These are phyloP conservation scores for Sebastes taczanowskii DNA, from an alignment of 2,797 vertebrate species.

Conservation along the genomic window DNA sequence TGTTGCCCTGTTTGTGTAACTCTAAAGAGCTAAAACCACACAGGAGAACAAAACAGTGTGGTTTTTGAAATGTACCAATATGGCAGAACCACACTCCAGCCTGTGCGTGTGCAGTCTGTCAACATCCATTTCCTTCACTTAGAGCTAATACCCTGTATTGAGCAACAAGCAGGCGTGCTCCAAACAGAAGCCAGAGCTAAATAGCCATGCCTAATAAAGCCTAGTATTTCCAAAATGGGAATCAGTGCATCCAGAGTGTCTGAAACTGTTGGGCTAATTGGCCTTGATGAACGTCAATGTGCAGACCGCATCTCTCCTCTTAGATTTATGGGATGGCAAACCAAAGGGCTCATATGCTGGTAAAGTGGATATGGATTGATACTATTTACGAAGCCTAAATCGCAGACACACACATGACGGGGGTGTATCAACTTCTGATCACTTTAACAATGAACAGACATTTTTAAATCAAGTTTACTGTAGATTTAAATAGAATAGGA, in stretches of 20 bases:
- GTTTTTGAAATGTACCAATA: constrained; percentile 48
- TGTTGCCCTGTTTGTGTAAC: background rate
- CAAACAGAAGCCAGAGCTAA: constrained; percentile 72
- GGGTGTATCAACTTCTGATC: constrained; percentile 40
- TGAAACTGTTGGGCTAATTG: constrained; percentile 71
- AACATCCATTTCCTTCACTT: constrained; percentile 82
- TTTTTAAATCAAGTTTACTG: constrained; percentile 27
- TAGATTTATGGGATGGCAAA: constrained; percentile 61
- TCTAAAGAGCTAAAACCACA: constrained; percentile 26
- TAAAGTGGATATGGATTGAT: constrained; percentile 71
- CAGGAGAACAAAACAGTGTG: background rate
- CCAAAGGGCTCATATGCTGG: constrained; percentile 48
- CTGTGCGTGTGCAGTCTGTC: constrained; percentile 61
- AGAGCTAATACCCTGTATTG: constrained; percentile 76
- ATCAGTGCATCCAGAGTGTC: constrained; percentile 65
- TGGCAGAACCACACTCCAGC: constrained; percentile 32
- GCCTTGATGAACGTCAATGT: constrained; percentile 72
- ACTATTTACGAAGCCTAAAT: constrained; percentile 38
- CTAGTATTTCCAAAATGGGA: constrained; percentile 66
- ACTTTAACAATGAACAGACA: constrained; percentile 6
- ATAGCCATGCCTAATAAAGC: constrained; percentile 73
- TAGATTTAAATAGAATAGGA: background rate
- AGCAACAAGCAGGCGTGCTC: constrained; percentile 75
- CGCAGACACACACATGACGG: constrained; percentile 14
- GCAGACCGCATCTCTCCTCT: constrained; percentile 48